Conservation (phyloP, 2,797 vertebrate species). For the Glyptemys insculpta region DNA sequence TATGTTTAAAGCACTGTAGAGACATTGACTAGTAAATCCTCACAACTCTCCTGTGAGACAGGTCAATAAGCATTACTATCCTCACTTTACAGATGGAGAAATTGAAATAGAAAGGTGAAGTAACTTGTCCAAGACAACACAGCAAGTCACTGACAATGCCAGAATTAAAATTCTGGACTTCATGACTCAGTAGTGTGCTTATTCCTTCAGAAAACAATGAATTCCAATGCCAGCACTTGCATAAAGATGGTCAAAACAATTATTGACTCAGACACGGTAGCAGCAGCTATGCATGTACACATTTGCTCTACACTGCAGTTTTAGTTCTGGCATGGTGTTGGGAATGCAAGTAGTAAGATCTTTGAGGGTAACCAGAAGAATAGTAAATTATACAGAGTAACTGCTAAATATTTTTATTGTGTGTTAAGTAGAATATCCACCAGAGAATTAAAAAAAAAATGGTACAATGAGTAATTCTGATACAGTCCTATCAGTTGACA, state of each 20-base stretch:
- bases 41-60: not conserved
- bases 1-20: not conserved
- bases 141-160: rapidly evolving
- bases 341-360: not conserved
- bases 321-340: not conserved
- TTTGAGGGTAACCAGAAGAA: not conserved
- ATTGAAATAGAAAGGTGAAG: not conserved
- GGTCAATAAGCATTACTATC: not conserved
- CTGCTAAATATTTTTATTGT: not conserved
- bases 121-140: not conserved
- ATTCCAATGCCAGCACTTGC: not conserved
- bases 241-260: not conserved
- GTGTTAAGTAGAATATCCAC: not conserved
- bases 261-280: not conserved
- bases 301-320: not conserved
- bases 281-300: not conserved
- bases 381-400: not conserved
- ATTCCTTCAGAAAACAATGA: not conserved
- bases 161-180: rapidly evolving
- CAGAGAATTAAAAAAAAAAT: not conserved
- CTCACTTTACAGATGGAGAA: not conserved
- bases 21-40: not conserved
- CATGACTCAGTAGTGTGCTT: not conserved
- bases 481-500: not conserved
- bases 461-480: not conserved